Percentiles rank a stretch among this genome's conserved stretches.
Evolutionary conservation across 2,888 invertebrate genomes (phyloP).

Genomic region (Drosophila meridiana): DNA sequence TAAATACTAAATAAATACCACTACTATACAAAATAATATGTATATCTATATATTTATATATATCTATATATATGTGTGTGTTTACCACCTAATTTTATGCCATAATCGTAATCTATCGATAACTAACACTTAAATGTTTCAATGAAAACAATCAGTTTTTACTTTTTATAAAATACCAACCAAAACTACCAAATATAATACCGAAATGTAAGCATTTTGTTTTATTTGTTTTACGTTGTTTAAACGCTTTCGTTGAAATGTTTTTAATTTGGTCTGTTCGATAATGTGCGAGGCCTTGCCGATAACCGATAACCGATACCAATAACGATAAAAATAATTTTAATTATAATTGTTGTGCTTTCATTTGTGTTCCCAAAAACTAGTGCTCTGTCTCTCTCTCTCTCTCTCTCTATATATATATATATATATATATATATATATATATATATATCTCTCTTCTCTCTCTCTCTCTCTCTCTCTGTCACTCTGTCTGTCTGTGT

Average conservation of each 20-base stretch:
- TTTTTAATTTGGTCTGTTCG: conserved; percentile 32
- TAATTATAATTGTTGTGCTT: conserved; percentile 56
- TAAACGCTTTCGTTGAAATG: conserved; percentile 29
- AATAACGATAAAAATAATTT: conserved; percentile 47
- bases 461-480: not conserved
- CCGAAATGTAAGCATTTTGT: conserved; percentile 47
- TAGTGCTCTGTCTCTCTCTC: conserved; percentile 11
- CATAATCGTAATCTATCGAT: conserved; percentile 60
- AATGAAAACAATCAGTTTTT: conserved; percentile 19
- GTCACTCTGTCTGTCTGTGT: conserved; percentile 14
- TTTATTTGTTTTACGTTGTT: conserved; percentile 19
- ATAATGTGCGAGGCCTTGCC: conserved; percentile 57
- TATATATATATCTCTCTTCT: not conserved
- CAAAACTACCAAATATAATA: conserved; percentile 18
- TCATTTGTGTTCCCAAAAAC: conserved; percentile 39
- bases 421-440: no score
- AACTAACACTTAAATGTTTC: conserved; percentile 54
- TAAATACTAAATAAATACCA: conserved; percentile 27
- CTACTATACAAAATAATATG: conserved; percentile 5
- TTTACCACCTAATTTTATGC: conserved; percentile 62
- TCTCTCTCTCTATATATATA: not conserved
- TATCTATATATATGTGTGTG: conserved; percentile 36
- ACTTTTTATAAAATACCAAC: not conserved
- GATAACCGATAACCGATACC: conserved; percentile 43
- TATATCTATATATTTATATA: conserved; percentile 37